Base-by-base conservation (phyloP, 2,888 invertebrate species). In the Clunio marinus region DNA sequence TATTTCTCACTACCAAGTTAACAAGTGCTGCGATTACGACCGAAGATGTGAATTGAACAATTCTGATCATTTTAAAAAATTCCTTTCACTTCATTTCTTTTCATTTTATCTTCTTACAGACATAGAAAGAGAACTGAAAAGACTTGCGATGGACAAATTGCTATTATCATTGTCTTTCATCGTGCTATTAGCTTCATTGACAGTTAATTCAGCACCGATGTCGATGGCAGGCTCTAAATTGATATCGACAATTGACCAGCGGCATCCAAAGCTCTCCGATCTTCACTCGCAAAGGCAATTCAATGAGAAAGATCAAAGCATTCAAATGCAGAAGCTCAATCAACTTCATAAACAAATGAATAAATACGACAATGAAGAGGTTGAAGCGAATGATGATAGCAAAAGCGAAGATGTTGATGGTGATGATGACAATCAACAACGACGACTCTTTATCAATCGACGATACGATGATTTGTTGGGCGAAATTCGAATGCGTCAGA, bases 131-230 rank as follows among this genome's bases (percentile, higher is more conserved):
- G 41, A 41, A 41, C 15, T 5, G 41, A 10, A 41, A 41, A 41
- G 41, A 41, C 41, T n/a, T 17, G 46, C 25, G 8, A 66, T 66
- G 66, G 66, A 66, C 55, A 66, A 66, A 57, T 66, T 66, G 13
- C 55, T 66, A 22, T 32, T 66, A 55, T 66, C 55, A 51, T 35
- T 66, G 55, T 35, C 35, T 66, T 28, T 51, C 35, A 32, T 24
- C n/a, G 24, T 55, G 35, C 51, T 55, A 51, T 66, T 66, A 55
- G 24, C 51, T 15, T 22, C 66, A 55, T 51, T 66, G 35, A 51
- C 51, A 66, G 66, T 55, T 66, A 55, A 55, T 32, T 55, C 51
- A 55, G 66, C 66, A 20, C 55, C 66, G n/a, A 51, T 55, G 51
- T 22, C 66, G n/a, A 51, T 55, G 51, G 13, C 66, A 28, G 46